These are phyloP conservation scores for Eupithecia subumbrata DNA, from an alignment of 2,888 invertebrate species.

Conservation along the genomic window DNA sequence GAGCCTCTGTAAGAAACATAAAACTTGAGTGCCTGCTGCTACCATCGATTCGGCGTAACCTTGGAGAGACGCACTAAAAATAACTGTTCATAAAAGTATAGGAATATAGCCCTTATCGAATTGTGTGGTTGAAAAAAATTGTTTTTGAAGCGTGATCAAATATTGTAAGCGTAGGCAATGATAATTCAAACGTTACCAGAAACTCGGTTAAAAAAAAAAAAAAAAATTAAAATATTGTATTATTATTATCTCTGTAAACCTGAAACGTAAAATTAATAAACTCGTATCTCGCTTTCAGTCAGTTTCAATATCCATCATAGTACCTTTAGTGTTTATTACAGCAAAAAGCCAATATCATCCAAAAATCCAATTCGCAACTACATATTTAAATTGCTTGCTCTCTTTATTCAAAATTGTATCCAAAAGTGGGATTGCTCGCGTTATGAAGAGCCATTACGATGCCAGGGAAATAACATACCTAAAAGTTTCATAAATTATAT, in stretches of 20 bases:
- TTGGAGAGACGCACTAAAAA: conserved; percentile 39
- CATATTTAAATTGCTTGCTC: conserved; percentile 14
- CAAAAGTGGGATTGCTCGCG: conserved; percentile 17
- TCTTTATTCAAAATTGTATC: conserved; percentile 14
- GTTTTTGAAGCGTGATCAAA: not conserved
- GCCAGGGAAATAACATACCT: conserved; percentile 9
- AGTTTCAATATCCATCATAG: not conserved
- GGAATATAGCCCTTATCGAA: conserved; percentile 6
- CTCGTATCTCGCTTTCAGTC: not conserved
- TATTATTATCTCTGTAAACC: not conserved
- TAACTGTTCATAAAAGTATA: conserved; percentile 24
- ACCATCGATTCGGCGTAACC: conserved; percentile 33
- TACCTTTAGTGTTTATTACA: not conserved
- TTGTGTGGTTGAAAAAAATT: not conserved
- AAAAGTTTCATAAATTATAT: conserved; percentile 17
- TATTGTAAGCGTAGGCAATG: not conserved
- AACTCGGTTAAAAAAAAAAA: not conserved
- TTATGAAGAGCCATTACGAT: conserved; percentile 15
- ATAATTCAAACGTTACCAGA: not conserved
- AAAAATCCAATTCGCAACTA: conserved; percentile 6
- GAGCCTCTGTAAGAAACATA: conserved; percentile 84
- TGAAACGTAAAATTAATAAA: not conserved
- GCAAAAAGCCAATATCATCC: not conserved
- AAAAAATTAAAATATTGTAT: not conserved
- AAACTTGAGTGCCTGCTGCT: conserved; percentile 38